Base-by-base conservation (phyloP, 2,888 invertebrate species). In the Venusia cambrica region DNA sequence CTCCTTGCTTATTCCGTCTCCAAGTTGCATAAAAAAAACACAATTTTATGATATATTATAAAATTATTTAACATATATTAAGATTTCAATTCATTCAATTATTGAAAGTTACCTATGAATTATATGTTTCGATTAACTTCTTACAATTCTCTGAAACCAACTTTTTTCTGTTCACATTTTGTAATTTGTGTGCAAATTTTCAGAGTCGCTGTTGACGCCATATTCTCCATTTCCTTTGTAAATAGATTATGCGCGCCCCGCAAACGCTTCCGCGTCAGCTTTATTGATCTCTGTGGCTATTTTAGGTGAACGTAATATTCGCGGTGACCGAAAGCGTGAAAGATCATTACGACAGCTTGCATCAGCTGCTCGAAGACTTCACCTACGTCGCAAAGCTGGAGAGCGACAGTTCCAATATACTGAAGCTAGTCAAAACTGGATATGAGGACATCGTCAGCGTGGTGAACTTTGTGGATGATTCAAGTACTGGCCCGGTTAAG, bases 351-450 rank as follows among this genome's bases (percentile, higher is more conserved):
- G 84, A 90, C 41, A 85, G 90, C 51, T 80, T 97, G 19, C 90
- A 91, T 30, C 77, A 89, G 13, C 83, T 94, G 9, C 89, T 97
- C 45, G 90, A 88, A 36, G 90, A 91, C 52, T 90, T 93, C 43
- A 92, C 94, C 0, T 92, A 92, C 52, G 93, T 95, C 1, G 96
- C 95, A 2, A 91, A 91, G 40, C 73, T 97, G 12, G 92, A 92
- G 48, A 90, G 90, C 17, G 93, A 97, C 79, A 96, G 97, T 14
- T 92, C 93, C 0, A 97, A 97, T 69, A 94, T 98, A 36, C 88
- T 97, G 30, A 91, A 94, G 43, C 87, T 97, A 28, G 93, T 98
- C 22, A 90, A 92, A 55, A 90, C 91, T 45, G 95, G 96, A 50
- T 96, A 96, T 62, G 90, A 92, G 79, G 91, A 92, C 53, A 92